phyloP scores from a whole-genome alignment of 2,888 invertebrate species.

The Palloptera scutellata region DNA sequence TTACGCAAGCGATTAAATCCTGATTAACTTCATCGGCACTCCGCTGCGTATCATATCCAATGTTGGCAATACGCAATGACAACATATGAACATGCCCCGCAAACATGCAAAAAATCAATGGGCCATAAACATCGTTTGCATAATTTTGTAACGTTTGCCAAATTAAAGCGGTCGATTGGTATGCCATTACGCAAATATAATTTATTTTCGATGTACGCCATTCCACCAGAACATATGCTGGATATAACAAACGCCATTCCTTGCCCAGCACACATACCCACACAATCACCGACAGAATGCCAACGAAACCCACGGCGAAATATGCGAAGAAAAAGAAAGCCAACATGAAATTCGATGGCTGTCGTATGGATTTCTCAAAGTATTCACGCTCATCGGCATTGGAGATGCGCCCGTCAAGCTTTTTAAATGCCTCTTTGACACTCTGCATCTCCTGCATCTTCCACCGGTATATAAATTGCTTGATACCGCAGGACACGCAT shows the following conservation, averaged over 20 bases:
- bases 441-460: conserved; percentile 24
- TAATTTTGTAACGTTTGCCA: conserved; percentile 37
- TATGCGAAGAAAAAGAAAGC: conserved; percentile 25
- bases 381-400: conserved; percentile 31
- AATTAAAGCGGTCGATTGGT: conserved; percentile 37
- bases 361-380: conserved; percentile 10
- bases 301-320: conserved; percentile 27
- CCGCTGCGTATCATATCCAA: conserved; percentile 34
- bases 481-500: conserved; percentile 33
- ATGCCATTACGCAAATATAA: conserved; percentile 33
- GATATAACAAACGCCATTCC: conserved; percentile 37
- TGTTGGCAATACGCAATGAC: conserved; percentile 36
- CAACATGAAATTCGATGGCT: neutral
- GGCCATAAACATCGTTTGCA: conserved; percentile 37
- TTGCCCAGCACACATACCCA: conserved; percentile 5
- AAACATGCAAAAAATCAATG: conserved; percentile 34
- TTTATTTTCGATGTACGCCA: conserved; percentile 26
- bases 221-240: conserved; percentile 41
- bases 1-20: conserved; percentile 38
- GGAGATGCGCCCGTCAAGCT: conserved; percentile 29
- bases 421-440: conserved; percentile 26
- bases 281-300: conserved; percentile 25
- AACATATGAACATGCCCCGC: conserved; percentile 40
- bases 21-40: conserved; percentile 26
- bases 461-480: conserved; percentile 33